Conservation (phyloP, 2,797 vertebrate genomes). For the Garrulus glandarius region DNA sequence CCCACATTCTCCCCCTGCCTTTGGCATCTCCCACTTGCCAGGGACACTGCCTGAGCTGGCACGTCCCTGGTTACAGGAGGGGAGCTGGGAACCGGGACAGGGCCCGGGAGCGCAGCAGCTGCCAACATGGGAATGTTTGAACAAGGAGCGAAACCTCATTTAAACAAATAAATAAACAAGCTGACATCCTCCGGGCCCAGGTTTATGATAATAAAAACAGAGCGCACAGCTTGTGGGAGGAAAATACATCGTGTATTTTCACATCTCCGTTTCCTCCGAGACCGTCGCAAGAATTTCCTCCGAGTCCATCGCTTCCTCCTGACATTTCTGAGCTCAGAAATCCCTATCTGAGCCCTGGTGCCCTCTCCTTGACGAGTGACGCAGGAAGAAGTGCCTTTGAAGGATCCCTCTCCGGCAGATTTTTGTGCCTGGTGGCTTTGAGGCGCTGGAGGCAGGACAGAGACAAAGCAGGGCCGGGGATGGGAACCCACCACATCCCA, state of each 20-base stretch:
- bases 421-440: background rate
- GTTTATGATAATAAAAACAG: conserved; percentile 74
- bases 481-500: background rate
- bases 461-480: background rate
- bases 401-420: background rate
- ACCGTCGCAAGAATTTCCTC: conserved; percentile 74
- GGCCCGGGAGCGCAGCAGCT: background rate
- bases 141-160: conserved; percentile 46
- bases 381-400: background rate
- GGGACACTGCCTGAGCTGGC: background rate
- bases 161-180: conserved; percentile 71
- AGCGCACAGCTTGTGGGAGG: conserved; percentile 57
- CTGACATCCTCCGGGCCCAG: conserved; percentile 68
- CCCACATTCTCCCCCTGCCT: background rate
- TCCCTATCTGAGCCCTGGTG: background rate
- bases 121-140: conserved; percentile 52
- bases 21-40: background rate
- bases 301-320: conserved; percentile 66
- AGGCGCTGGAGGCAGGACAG: background rate
- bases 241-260: conserved; percentile 73
- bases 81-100: background rate
- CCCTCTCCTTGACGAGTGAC: background rate
- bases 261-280: conserved; percentile 70
- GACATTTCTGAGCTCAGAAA: conserved; percentile 48
- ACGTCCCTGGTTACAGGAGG: background rate